Conservation (phyloP, 2,797 vertebrate species). For the Champsocephalus esox region DNA sequence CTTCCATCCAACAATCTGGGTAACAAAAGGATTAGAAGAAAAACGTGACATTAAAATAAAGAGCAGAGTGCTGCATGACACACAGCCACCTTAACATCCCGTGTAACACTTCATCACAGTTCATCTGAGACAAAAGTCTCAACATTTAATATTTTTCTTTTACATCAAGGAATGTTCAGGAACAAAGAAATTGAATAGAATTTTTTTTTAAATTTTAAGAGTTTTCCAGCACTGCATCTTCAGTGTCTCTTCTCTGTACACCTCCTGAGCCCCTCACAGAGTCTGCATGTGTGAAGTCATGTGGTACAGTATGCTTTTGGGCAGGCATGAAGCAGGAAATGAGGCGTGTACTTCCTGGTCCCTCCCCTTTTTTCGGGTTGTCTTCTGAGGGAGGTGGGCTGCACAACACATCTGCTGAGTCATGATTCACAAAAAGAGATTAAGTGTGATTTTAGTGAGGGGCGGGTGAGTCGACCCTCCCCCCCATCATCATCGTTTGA, state of each 20-base stretch:
- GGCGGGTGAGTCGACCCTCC: constrained; percentile 35
- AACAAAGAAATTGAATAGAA: constrained; percentile 38
- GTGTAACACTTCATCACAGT: constrained; percentile 54
- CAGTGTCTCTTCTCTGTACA: constrained; percentile 73
- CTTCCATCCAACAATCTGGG: constrained; percentile 56
- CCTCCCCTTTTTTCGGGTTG: background rate
- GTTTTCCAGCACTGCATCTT: constrained; percentile 33
- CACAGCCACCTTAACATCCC: constrained; percentile 48
- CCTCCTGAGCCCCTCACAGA: constrained; percentile 31
- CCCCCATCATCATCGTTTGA: constrained; percentile 54
- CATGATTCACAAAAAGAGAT: constrained; percentile 76
- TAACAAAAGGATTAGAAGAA: constrained; percentile 6
- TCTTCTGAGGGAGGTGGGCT: constrained; percentile 23
- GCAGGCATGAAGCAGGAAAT: constrained; percentile 58
- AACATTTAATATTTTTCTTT: constrained; percentile 70
- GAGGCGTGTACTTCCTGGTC: constrained; percentile 50
- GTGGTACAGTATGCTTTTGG: constrained; percentile 51
- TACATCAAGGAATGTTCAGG: constrained; percentile 75
- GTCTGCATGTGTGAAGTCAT: constrained; percentile 43
- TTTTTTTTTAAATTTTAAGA: constrained; percentile 12
- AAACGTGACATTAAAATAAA: constrained; percentile 20
- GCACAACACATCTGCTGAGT: constrained; percentile 61
- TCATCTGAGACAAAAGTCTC: constrained; percentile 61
- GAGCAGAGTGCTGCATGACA: constrained; percentile 42
- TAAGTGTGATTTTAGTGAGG: constrained; percentile 64